Evolutionary conservation across 2,797 vertebrate species (phyloP).

Genomic region (Paratrypauchen microcephalus): DNA sequence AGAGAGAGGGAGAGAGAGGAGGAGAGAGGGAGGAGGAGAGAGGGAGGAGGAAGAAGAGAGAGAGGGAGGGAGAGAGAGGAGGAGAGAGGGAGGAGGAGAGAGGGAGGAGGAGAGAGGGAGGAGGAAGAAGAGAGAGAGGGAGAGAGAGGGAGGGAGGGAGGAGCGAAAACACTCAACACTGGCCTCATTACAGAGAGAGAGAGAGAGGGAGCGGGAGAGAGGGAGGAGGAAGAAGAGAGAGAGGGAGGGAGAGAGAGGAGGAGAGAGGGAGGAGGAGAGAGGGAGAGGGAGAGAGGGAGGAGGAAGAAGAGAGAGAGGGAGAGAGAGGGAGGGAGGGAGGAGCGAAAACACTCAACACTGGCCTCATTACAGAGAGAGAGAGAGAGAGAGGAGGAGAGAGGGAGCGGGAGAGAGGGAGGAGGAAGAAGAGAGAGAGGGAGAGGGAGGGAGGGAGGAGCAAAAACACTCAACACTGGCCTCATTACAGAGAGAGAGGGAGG

Average conservation of each 20-base stretch:
- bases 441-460: constrained; percentile 53
- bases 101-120: neutral
- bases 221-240: neutral
- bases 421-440: too few relatives aligned
- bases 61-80: neutral
- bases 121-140: neutral
- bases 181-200: too few relatives aligned
- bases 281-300: neutral
- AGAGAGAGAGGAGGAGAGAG: neutral
- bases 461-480: constrained; percentile 72
- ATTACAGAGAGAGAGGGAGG: constrained; percentile 55
- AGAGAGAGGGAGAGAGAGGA: neutral
- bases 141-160: neutral
- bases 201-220: neutral
- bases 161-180: too few relatives aligned
- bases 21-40: neutral
- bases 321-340: constrained; percentile 40
- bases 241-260: neutral
- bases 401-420: neutral
- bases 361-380: constrained; percentile 63
- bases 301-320: too few relatives aligned
- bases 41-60: neutral
- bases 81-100: neutral
- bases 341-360: constrained; percentile 70
- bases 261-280: too few relatives aligned